Evolutionary conservation across 2,113 vertebrate species (phyloP).

Genomic region (Catharus minimus): DNA sequence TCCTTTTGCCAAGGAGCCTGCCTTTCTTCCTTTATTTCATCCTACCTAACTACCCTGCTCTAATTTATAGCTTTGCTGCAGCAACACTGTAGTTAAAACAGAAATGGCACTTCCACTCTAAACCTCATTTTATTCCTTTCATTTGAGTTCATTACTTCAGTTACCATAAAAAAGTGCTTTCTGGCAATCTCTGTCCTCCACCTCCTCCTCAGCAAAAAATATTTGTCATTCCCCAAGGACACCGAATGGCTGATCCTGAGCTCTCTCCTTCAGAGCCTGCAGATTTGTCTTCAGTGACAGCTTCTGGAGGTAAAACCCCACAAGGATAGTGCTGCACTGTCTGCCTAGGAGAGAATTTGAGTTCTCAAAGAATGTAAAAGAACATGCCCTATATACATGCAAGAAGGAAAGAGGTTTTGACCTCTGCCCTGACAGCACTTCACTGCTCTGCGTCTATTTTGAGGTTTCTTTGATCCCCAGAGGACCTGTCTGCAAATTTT

Average conservation of each 20-base stretch:
- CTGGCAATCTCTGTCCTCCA: not conserved
- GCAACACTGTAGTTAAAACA: slow-evolving; percentile 19
- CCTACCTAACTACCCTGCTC: not conserved
- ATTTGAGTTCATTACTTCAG: slow-evolving; percentile 43
- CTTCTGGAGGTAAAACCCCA: slow-evolving; percentile 6
- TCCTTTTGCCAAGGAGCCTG: not conserved
- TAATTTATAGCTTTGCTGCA: slow-evolving; percentile 33
- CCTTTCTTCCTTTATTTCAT: slow-evolving; percentile 6
- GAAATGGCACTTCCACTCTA: slow-evolving; percentile 13
- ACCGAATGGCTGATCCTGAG: not conserved
- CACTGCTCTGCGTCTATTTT: not conserved
- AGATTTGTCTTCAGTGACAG: slow-evolving; percentile 35
- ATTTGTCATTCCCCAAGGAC: slow-evolving; percentile 44
- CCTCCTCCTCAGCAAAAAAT: not conserved
- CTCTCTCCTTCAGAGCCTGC: not conserved
- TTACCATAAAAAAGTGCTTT: slow-evolving; percentile 25
- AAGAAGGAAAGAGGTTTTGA: not conserved
- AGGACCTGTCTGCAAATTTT: not conserved
- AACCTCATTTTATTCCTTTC: slow-evolving; percentile 41
- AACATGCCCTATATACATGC: rapidly evolving
- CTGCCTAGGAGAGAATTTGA: not conserved
- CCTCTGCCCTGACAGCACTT: not conserved
- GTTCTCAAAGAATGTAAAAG: not conserved
- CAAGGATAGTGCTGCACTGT: not conserved
- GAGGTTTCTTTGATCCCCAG: not conserved